Evolutionary conservation across 2,797 vertebrate species (phyloP), one percentile per base, ranked within the genome.

Genomic region (Melanotaenia boesemani): DNA sequence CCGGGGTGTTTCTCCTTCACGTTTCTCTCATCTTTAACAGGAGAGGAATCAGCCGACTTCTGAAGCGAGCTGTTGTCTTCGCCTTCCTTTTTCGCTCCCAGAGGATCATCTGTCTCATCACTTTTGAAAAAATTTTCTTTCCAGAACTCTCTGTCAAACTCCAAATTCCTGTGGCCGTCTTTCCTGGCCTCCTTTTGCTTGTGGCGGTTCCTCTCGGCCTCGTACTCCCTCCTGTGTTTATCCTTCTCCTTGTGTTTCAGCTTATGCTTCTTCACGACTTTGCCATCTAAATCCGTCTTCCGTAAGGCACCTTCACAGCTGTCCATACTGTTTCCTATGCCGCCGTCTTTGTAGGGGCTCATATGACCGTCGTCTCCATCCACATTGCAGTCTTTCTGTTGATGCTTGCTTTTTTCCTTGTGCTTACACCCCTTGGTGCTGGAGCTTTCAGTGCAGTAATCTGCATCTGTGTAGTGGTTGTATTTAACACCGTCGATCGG

Each of bases 121-220:
- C 96, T 99, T 95, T 99, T 99, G 94, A 99, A 99, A 89, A 99
- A 99, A 81, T 99, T 99, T 67, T 99, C 98, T 91, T 99, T 99
- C 98, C 98, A 99, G 92, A 99, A 99, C 92, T 99, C 98, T 89
- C 97, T 94, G 92, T 99, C 98, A 89, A 99, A 99, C 85, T 99
- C 98, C 77, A 97, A 78, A 93, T 96, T 98, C 91, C 97, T 96
- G 90, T 97, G 97, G 66, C 95, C 66, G 1, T 98, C 97, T 93
- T 97, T 99, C 79, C 90, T 88, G 77, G 88, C 89, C 57, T 98
- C 97, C 72, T 96, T 97, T 77, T 94, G 96, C 82, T 95, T 96
- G 75, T 96, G 95, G 81, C 96, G 97, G 83, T 96, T 97, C 58
- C 95, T 96, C 79, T 98, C 98, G 3, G 93, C 92, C 78, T 99